These are phyloP conservation scores for Nesogale talazaci DNA, from an alignment of 2,113 vertebrate species.

Conservation along the genomic window DNA sequence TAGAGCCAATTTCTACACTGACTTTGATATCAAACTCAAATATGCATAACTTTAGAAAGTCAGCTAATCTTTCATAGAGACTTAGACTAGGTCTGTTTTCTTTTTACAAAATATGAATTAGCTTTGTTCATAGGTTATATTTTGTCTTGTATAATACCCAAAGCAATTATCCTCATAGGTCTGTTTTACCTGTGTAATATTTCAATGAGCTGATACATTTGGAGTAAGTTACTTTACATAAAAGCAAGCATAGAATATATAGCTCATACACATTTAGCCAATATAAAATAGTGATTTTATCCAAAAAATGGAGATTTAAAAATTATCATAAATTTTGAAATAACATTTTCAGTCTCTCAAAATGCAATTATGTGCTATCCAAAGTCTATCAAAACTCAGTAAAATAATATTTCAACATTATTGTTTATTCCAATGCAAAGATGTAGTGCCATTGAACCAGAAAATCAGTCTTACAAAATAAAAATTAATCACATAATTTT, in stretches of 20 bases:
- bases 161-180: slow-evolving; percentile 5
- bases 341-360: neutral
- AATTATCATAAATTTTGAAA: neutral
- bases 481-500: neutral
- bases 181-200: neutral
- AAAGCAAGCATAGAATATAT: neutral
- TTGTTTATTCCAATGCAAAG: neutral
- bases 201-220: neutral
- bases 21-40: neutral
- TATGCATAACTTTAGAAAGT: neutral
- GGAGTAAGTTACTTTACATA: neutral
- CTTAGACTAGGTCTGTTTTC: neutral
- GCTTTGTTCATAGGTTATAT: neutral
- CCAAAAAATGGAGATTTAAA: neutral
- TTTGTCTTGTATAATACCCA: slow-evolving; percentile 25
- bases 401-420: neutral
- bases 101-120: neutral
- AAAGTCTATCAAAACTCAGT: neutral
- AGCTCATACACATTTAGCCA: neutral
- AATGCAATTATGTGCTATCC: neutral
- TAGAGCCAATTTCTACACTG: neutral
- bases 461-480: neutral
- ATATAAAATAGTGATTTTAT: neutral
- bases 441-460: neutral
- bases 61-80: neutral